Conservation (phyloP, 2,113 vertebrate species). For the Saguinus midas region DNA sequence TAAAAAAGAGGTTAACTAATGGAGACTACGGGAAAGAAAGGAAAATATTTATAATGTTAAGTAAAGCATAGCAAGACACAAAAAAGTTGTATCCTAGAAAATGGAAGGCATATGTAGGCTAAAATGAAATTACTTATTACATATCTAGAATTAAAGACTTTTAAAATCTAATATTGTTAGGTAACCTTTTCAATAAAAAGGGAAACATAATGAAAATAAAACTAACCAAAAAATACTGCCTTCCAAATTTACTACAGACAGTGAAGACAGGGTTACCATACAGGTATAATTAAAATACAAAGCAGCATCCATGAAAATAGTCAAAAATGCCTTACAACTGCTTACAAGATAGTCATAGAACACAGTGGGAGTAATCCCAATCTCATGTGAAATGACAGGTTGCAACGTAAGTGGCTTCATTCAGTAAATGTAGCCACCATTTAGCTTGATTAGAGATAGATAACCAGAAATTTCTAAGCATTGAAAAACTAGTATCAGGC, state of each 20-base stretch:
- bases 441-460: background rate
- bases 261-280: background rate
- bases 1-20: conserved; percentile 8
- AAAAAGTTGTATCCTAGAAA: background rate
- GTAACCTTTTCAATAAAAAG: conserved; percentile 14
- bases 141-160: background rate
- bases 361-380: background rate
- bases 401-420: background rate
- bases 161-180: background rate
- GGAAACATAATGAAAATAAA: conserved; percentile 2
- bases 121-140: conserved; percentile 29
- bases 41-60: background rate
- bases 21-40: background rate
- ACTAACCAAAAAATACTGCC: background rate
- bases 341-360: background rate
- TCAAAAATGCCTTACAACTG: background rate
- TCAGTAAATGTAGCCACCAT: background rate
- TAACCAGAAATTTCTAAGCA: background rate
- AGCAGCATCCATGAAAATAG: background rate
- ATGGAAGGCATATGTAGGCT: background rate
- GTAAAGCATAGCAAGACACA: background rate
- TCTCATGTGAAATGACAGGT: background rate
- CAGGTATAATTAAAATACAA: background rate
- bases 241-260: background rate
- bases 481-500: background rate